Base-by-base conservation (phyloP, 92 coral and sea anemone genomes). In the Plumapathes pennacea region DNA sequence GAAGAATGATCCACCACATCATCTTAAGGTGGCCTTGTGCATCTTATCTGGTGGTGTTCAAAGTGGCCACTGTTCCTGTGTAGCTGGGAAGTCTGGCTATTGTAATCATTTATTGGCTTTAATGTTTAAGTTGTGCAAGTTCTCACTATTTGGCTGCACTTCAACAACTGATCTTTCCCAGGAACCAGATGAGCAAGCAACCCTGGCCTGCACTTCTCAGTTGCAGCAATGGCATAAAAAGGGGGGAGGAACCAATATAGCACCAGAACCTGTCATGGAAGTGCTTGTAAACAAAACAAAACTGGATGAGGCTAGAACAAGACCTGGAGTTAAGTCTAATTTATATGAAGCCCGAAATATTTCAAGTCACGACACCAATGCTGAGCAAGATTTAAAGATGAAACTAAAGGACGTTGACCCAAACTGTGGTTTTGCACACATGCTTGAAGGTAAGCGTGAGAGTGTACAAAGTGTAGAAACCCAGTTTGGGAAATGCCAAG, bases 201-300 rank as follows among this genome's bases (percentile, higher is more conserved):
- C 38, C 27, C 53, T 59, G 19, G 76, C 85, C 13, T 60, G 73
- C 39, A 78, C 85, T 4, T 71, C 79, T 24, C 36, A 55, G 36
- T 77, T 73, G 0, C 87, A 81, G 65, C 14, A 33, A 11, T 72
- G 87, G 87, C 76, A 80, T 69, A 62, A 80, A 32, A 39, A 44
- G n/a, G 72, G 79, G 3, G 40, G 80, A 14, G 59, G 62, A 13
- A 70, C 57, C 46, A 61, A 61, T 9, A 72, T 80, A n/a, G 5
- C 24, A 33, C 64, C 81, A 6, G 54, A 72, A 40, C 87, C 87
- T 28, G 76, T 80, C 3, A 49, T 80, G 75, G 76, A 71, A 13
- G 48, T 81, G 4, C n/a, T 42, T 9, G 57, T 81, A 4, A 58
- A 53, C 32, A 81, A 74, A 53, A 50, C 73, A 25, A 50, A 81